A percentile compares a stretch with the other conserved stretches of the same genome.
Conservation (phyloP, 2,888 invertebrate genomes). For the Melanostoma scalare region DNA sequence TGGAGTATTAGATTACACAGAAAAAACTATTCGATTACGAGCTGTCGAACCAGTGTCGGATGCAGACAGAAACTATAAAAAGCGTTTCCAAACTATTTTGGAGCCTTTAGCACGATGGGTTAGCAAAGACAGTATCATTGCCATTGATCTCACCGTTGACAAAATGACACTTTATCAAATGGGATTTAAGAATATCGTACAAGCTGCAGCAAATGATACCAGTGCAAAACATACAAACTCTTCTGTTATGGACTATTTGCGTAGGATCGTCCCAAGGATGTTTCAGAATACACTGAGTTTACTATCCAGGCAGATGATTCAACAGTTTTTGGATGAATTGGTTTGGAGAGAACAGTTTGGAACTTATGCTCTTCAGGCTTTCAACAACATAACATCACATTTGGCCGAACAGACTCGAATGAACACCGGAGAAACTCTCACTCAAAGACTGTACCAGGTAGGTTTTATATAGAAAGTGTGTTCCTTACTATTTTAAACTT, state of each 20-base stretch:
- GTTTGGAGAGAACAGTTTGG: constrained; percentile 95
- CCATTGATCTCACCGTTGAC: constrained; percentile 93
- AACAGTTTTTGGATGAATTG: constrained; percentile 94
- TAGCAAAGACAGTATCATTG: constrained; percentile 88
- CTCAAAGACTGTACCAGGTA: constrained; percentile 86
- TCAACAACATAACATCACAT: constrained; percentile 90
- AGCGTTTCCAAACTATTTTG: constrained; percentile 91
- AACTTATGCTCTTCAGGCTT: constrained; percentile 88
- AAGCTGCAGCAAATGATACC: constrained; percentile 83
- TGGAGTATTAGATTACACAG: constrained; percentile 89
- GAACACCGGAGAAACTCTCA: constrained; percentile 86
- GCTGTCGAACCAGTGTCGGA: constrained; percentile 92
- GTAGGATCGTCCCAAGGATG: constrained; percentile 93
- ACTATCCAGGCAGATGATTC: constrained; percentile 92
- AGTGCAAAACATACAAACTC: constrained; percentile 85
- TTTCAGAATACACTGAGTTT: constrained; percentile 93
- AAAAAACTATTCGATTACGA: constrained; percentile 88
- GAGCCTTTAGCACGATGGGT: constrained; percentile 92
- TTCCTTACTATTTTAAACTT: neutral
- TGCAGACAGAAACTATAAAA: constrained; percentile 90
- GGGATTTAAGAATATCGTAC: constrained; percentile 90
- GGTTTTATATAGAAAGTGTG: constrained; percentile 37
- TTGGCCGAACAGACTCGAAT: constrained; percentile 90
- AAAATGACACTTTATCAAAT: constrained; percentile 89
- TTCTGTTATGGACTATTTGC: constrained; percentile 93